phyloP scores from a whole-genome alignment of 2,888 invertebrate genomes.

The Loripinus fragilis region DNA sequence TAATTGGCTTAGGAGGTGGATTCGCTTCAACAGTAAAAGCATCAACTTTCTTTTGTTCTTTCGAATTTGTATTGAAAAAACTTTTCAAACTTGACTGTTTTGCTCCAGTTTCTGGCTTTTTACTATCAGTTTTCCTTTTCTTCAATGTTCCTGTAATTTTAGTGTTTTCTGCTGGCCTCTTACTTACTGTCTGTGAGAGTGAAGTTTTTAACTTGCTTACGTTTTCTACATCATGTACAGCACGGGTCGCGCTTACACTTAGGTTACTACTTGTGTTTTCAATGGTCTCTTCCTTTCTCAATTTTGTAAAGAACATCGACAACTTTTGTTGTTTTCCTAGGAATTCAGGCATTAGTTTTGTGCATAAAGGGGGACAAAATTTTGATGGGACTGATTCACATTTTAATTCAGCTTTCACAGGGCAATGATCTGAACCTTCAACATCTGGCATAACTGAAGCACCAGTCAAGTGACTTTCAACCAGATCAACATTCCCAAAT shows the following conservation, averaged over 20 bases:
- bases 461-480: slow-evolving; percentile 63
- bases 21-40: neutral
- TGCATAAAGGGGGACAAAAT: slow-evolving; percentile 82
- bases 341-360: slow-evolving; percentile 84
- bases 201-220: slow-evolving; percentile 35
- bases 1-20: neutral
- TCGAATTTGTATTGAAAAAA: slow-evolving; percentile 54
- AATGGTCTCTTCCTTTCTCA: slow-evolving; percentile 27
- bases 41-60: neutral
- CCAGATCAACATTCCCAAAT: slow-evolving; percentile 79
- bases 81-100: slow-evolving; percentile 64
- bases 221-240: neutral
- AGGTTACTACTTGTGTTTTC: neutral
- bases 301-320: slow-evolving; percentile 71
- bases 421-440: slow-evolving; percentile 85
- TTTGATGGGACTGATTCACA: slow-evolving; percentile 69
- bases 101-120: slow-evolving; percentile 27
- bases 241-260: neutral
- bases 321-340: slow-evolving; percentile 82
- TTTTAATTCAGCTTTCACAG: slow-evolving; percentile 82
- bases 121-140: slow-evolving; percentile 50
- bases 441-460: slow-evolving; percentile 78
- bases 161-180: slow-evolving; percentile 23
- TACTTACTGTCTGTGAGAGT: neutral
- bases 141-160: slow-evolving; percentile 41